Base-by-base conservation (phyloP, 92 coral and sea anemone genomes). In the Siderastrea siderea region DNA sequence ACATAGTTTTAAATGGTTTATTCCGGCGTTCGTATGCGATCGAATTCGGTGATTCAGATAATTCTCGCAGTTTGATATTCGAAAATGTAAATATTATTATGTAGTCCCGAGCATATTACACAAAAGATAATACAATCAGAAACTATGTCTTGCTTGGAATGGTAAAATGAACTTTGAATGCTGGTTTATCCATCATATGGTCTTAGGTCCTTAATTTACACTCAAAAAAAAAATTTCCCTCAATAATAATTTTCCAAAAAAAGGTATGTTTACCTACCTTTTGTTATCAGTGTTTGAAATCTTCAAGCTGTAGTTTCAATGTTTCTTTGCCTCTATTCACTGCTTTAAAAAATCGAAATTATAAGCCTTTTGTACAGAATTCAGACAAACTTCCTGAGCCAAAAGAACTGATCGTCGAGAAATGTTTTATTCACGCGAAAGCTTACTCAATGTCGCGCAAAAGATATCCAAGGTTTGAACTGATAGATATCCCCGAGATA, bases 401-500 rank as follows among this genome's bases (percentile, higher is more conserved):
- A 77, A 26, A 26, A 26, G 38, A 77, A 77, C 13, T 13, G 3
- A 4, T 47, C 7, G 7, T 2, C 5, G 3, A 1, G 6, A 46
- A 15, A 60, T 44, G 44, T 13, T 44, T 5, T 11, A n/a, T 47
- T 79, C 47, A 63, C 15, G 61, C 13, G 47, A 47, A n/a, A 50
- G 5, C 15, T 48, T 62, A 45, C 45, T 7, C 9, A 9, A 67
- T 43, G 14, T 44, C 71, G 16, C 49, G 47, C 48, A 43, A 44
- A 67, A 67, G 71, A 47, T 48, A 79, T n/a, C 47, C 17, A 63
- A 81, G 13, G 16, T 57, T 51, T 19, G 43, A 55, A 5, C n/a
- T 69, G 52, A 13, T 1, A 43, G 78, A 55, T 82, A 43, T 70
- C 44, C 66, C 66, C 57, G 53, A 47, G 77, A 70, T 69, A n/a